Percentiles rank a stretch among this genome's conserved stretches.
Evolutionary conservation across 2,797 vertebrate genomes (phyloP).

Genomic region (Anguilla anguilla): DNA sequence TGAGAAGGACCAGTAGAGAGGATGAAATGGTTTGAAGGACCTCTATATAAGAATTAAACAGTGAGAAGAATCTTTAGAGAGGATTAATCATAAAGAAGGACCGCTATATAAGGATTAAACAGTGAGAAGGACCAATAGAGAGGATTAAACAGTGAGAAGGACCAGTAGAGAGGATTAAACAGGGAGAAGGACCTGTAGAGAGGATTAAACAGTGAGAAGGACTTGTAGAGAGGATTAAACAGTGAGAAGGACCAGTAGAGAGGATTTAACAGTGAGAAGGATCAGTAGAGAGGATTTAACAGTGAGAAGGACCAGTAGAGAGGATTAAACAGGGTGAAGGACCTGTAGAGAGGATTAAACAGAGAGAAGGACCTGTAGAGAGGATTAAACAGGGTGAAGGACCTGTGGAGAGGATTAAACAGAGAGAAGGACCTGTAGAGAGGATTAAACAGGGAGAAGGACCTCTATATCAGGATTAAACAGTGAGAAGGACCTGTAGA

Average conservation of each 20-base stretch:
- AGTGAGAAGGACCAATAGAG: not conserved
- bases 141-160: slow-evolving; percentile 30
- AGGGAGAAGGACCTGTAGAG: not conserved
- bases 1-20: not conserved
- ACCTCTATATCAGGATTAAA: not conserved
- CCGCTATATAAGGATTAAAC: not conserved
- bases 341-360: not conserved
- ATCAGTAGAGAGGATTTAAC: not conserved
- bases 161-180: not conserved
- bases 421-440: too few relatives aligned
- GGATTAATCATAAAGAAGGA: not conserved
- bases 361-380: not conserved
- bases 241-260: too few relatives aligned
- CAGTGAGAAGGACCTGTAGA: too few relatives aligned
- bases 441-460: not conserved
- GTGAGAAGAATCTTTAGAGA: not conserved
- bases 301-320: not conserved
- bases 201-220: slow-evolving; percentile 46
- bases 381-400: slow-evolving; percentile 34
- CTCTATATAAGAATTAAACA: not conserved
- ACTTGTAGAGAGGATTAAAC: not conserved
- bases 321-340: not conserved
- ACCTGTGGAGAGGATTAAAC: too few relatives aligned
- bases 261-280: not conserved
- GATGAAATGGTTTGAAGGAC: not conserved